Evolutionary conservation across 2,888 invertebrate species (phyloP).

Genomic region (Rambutsinella grinnellia): DNA sequence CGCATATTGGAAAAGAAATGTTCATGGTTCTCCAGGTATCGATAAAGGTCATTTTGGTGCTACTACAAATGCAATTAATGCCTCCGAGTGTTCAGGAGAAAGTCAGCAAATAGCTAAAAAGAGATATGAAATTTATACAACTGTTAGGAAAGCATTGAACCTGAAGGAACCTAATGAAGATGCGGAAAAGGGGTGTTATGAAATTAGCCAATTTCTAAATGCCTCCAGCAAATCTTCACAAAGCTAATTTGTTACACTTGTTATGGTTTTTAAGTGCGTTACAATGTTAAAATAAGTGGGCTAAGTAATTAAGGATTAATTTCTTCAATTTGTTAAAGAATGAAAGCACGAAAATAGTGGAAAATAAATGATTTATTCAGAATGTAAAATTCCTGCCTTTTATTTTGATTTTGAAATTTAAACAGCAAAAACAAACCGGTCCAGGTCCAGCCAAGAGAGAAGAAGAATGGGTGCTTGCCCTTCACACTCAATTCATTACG

Average conservation of each 20-base stretch:
- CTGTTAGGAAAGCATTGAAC: conserved; percentile 21
- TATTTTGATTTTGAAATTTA: background rate
- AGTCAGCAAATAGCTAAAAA: background rate
- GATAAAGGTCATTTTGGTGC: conserved; percentile 27
- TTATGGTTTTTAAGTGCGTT: background rate
- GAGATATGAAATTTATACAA: conserved; percentile 31
- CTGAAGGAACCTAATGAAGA: background rate
- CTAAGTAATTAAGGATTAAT: too few species aligned
- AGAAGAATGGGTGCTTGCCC: conserved; percentile 36
- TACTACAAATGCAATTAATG: conserved; percentile 33
- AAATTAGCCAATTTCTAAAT: conserved; percentile 9
- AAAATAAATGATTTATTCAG: too few species aligned
- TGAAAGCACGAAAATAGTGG: too few species aligned
- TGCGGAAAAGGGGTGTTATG: conserved; percentile 33
- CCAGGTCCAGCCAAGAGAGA: background rate
- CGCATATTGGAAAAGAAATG: conserved; percentile 27
- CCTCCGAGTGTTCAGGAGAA: conserved; percentile 16
- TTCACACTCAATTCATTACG: conserved; percentile 42
- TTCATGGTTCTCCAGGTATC: conserved; percentile 12
- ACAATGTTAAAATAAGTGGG: too few species aligned
- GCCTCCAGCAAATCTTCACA: background rate
- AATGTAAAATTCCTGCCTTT: background rate
- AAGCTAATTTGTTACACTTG: background rate
- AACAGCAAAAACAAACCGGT: conserved; percentile 31
- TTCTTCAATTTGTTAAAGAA: too few species aligned